Conservation (phyloP, 2,113 vertebrate genomes). For the Trogon melanurus region DNA sequence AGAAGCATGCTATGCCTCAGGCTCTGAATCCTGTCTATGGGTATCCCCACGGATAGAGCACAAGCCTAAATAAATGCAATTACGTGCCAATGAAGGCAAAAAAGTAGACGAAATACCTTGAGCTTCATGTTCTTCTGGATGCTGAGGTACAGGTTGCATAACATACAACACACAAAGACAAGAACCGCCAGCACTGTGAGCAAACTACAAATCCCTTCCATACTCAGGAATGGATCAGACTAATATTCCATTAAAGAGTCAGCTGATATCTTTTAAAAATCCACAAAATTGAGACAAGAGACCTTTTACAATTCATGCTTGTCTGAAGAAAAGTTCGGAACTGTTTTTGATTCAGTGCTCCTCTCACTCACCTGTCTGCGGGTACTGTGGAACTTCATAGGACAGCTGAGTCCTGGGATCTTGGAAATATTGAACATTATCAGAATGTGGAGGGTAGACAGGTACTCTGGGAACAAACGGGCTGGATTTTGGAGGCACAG, state of each 20-base stretch:
- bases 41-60: neutral
- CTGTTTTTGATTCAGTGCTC: neutral
- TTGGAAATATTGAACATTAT: constrained; percentile 88
- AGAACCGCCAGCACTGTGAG: neutral
- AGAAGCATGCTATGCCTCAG: neutral
- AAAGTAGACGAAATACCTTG: neutral
- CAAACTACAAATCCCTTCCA: neutral
- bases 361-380: constrained; percentile 82
- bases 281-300: neutral
- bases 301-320: neutral
- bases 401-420: constrained; percentile 83
- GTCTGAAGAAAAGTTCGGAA: neutral
- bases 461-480: constrained; percentile 83
- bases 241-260: neutral
- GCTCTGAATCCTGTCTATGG: neutral
- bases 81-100: neutral
- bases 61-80: neutral
- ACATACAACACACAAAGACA: neutral
- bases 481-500: constrained; percentile 82
- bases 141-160: neutral
- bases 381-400: constrained; percentile 86
- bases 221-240: neutral
- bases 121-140: neutral
- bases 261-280: neutral
- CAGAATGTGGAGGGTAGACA: constrained; percentile 84